Base-by-base conservation (phyloP, 1,140 invertebrate species). In the Mycetomoellerius zeteki region DNA sequence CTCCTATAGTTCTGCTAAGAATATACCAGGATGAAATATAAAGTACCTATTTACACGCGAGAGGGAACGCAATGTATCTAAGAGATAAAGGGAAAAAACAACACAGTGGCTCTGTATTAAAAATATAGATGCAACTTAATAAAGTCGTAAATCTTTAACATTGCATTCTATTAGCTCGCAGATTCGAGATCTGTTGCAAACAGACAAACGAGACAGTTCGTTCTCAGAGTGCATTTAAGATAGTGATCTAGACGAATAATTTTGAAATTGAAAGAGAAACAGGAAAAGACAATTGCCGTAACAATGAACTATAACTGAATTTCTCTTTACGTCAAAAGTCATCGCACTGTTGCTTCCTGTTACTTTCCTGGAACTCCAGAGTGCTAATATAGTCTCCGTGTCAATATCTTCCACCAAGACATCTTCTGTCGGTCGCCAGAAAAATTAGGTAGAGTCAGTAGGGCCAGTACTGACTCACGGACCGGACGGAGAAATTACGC, bases 401-500 rank as follows among this genome's bases (percentile, higher is more conserved):
- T 71, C 78, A 14, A 50, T 16, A 50, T 50, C 47, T 50, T 50
- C 14, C 47, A 50, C 47, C 14, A 16, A 50, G 47, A 50, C 47
- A 50, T 33, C 69, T 56, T 64, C 52, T 43, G 58, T 8, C 47
- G 60, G 52, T 81, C 50, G 52, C 24, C 52, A 33, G 52, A 86
- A 80, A 86, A 71, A 86, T 76, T 78, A n/a, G n/a, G n/a, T n/a
- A n/a, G n/a, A n/a, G n/a, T n/a, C n/a, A n/a, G 30, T 52, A 65
- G n/a, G 14, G n/a, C 30, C 27, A 21, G 60, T 24, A 52, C 58
- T 92, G 92, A 93, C 91, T 93, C 93, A 92, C 69, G 73, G 71
- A 86, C 93, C 93, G 93, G 93, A 94, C 92, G 93, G 88, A 93
- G 89, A 91, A 94, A 94, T 94, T 94, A 92, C 62, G 77, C 87